These are phyloP conservation scores for Anoplolepis gracilipes DNA, from an alignment of 1,140 invertebrate genomes.

Conservation along the genomic window DNA sequence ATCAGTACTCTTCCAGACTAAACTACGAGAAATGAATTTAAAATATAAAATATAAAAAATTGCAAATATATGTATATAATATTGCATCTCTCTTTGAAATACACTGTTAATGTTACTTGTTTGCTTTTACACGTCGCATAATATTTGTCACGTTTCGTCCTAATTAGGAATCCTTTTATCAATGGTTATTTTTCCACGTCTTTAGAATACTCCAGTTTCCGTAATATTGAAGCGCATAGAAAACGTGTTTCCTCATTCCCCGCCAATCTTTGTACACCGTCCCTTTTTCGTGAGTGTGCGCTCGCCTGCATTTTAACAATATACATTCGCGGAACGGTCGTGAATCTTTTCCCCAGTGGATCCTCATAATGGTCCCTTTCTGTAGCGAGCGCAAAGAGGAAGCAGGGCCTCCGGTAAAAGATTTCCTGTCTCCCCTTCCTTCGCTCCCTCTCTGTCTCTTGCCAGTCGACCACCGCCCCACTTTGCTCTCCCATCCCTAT, in stretches of 20 bases:
- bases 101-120: background rate
- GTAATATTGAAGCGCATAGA: background rate
- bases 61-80: background rate
- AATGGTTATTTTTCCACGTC: background rate
- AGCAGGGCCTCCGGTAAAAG: constrained; percentile 42
- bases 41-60: no score
- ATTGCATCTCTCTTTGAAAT: background rate
- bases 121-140: background rate
- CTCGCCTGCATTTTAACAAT: constrained; percentile 60
- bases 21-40: no score
- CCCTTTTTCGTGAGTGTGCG: constrained; percentile 35
- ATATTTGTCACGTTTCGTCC: background rate
- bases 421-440: constrained; percentile 20
- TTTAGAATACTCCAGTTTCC: background rate
- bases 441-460: background rate
- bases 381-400: constrained; percentile 46
- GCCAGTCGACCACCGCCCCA: background rate
- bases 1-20: no score
- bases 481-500: background rate
- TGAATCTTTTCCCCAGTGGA: constrained; percentile 47
- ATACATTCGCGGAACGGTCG: constrained; percentile 56
- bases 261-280: background rate
- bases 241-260: constrained; percentile 44
- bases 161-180: constrained; percentile 35
- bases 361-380: constrained; percentile 60